phyloP scores from a whole-genome alignment of 2,888 invertebrate genomes.

The Iphiclides podalirius region DNA sequence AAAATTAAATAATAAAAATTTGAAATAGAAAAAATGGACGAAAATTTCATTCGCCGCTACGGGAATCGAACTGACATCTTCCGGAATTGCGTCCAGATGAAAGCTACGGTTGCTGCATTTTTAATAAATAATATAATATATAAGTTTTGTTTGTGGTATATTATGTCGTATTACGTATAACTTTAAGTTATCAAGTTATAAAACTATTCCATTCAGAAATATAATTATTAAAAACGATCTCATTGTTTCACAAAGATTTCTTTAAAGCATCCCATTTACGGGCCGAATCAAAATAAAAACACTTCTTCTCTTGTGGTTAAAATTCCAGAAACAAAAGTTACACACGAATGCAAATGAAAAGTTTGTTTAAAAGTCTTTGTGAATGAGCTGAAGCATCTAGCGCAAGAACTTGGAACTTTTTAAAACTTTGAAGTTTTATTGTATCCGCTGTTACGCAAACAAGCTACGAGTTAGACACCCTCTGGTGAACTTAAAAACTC shows the following conservation, averaged over 20 bases:
- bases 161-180: no score
- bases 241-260: conserved; percentile 6
- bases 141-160: no score
- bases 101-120: no score
- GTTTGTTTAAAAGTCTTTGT: conserved; percentile 23
- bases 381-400: conserved; percentile 23
- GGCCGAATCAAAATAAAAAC: not conserved
- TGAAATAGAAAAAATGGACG: no score
- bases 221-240: no score
- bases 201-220: no score
- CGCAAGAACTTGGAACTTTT: conserved; percentile 25
- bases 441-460: conserved; percentile 23
- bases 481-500: conserved; percentile 21
- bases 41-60: no score
- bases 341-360: conserved; percentile 23
- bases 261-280: not conserved
- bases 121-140: no score
- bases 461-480: conserved; percentile 23
- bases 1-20: no score
- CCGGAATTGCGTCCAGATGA: no score
- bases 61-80: no score
- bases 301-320: conserved; percentile 19
- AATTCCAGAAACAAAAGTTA: conserved; percentile 24
- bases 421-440: conserved; percentile 24
- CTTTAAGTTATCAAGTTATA: no score